phyloP scores from a whole-genome alignment of 2,113 vertebrate species.

The Ophthalmotilapia sp. region DNA sequence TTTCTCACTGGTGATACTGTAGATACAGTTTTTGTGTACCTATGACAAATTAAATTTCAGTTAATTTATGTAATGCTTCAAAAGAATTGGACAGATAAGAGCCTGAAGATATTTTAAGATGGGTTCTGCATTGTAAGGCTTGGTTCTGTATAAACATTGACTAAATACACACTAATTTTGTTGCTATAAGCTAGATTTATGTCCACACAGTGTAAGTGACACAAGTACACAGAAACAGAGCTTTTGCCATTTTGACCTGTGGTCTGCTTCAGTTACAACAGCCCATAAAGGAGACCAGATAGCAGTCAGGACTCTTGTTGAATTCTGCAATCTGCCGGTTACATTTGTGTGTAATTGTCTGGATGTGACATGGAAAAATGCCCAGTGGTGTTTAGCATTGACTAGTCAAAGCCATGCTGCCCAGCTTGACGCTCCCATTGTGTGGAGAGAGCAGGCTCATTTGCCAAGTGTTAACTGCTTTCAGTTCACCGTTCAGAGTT shows the following conservation, averaged over 20 bases:
- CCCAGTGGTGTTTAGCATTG: constrained; percentile 14
- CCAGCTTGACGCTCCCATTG: constrained; percentile 19
- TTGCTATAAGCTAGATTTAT: neutral
- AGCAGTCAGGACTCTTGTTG: constrained; percentile 12
- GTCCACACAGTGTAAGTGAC: neutral
- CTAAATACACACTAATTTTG: neutral
- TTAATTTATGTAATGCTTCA: neutral
- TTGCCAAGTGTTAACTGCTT: constrained; percentile 48
- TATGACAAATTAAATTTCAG: neutral
- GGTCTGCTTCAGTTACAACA: constrained; percentile 6
- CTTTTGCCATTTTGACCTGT: neutral
- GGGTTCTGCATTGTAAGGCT: neutral
- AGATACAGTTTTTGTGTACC: neutral
- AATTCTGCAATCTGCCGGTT: neutral
- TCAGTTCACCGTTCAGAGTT: neutral
- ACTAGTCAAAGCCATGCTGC: constrained; percentile 10
- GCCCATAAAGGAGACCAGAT: neutral
- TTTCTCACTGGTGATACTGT: neutral
- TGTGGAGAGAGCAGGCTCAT: constrained; percentile 23
- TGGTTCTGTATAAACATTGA: neutral
- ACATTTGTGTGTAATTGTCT: neutral
- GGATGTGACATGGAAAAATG: neutral
- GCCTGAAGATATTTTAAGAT: neutral
- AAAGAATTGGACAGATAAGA: neutral
- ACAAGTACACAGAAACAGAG: neutral